These are phyloP conservation scores for Calyptommatus sinebrachiatus DNA, from an alignment of 2,113 vertebrate genomes.

Conservation along the genomic window DNA sequence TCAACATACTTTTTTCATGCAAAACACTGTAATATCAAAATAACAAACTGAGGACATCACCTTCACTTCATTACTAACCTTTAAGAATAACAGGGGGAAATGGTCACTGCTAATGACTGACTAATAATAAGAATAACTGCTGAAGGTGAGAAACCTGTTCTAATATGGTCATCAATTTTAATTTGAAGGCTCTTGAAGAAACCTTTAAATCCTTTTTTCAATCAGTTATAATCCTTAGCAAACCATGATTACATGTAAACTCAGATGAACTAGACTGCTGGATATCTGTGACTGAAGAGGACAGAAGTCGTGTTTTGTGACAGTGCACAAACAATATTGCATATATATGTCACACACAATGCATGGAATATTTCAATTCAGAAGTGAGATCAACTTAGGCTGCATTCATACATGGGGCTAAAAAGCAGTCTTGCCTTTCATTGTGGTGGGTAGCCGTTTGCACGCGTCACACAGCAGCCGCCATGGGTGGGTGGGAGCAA, in stretches of 20 bases:
- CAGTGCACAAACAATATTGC: neutral
- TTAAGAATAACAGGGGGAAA: neutral
- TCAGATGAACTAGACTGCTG: neutral
- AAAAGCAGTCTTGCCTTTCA: too few relatives aligned
- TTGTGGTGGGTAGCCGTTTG: too few relatives aligned
- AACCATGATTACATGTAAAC: constrained; percentile 14
- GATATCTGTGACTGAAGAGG: neutral
- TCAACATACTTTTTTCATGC: constrained; percentile 21
- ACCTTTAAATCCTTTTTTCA: neutral
- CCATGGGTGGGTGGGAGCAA: too few relatives aligned
- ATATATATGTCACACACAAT: neutral
- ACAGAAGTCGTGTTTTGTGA: neutral
- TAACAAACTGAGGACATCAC: neutral
- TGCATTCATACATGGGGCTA: too few relatives aligned
- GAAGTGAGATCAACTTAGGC: too few relatives aligned
- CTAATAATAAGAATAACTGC: neutral
- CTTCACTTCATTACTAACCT: neutral
- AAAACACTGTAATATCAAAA: neutral
- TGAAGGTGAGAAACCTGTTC: neutral
- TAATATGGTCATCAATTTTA: constrained; percentile 3
- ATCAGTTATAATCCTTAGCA: neutral
- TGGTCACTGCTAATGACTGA: neutral
- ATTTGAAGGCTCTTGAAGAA: constrained; percentile 22
- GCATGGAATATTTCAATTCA: too few relatives aligned
- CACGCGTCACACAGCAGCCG: too few relatives aligned